Percentiles rank a stretch among this genome's conserved stretches.
These are phyloP conservation scores for Drosophila bifasciata DNA, from an alignment of 1,140 invertebrate genomes.

Conservation along the genomic window DNA sequence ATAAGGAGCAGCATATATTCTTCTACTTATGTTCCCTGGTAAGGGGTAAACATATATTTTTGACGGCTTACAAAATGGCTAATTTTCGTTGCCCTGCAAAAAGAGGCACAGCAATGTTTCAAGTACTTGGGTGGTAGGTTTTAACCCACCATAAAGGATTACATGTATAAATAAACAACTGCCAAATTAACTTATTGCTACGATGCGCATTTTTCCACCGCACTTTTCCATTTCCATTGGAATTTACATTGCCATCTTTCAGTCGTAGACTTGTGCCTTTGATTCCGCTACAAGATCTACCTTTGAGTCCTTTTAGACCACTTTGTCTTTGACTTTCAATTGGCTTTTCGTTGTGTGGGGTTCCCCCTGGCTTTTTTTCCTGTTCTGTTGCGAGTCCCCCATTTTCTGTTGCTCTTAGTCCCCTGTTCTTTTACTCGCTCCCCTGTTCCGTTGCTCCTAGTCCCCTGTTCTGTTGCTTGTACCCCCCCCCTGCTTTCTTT, in stretches of 20 bases:
- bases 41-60: no score
- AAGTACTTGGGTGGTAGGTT: not conserved
- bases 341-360: no score
- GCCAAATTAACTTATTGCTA: constrained; percentile 20
- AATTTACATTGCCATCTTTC: not conserved
- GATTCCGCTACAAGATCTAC: no score
- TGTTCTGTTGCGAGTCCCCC: constrained; percentile 16
- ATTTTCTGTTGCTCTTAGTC: constrained; percentile 16
- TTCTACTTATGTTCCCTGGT: no score
- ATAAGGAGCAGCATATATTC: no score
- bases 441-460: no score
- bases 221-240: not conserved
- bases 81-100: no score
- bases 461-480: constrained; percentile 20
- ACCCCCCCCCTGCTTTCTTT: constrained; percentile 8
- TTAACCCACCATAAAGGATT: constrained; percentile 11
- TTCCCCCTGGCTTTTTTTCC: not conserved
- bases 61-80: no score
- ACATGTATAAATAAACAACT: constrained; percentile 25
- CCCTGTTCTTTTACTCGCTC: no score
- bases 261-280: no score
- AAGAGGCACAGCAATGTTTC: not conserved
- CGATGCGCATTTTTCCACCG: not conserved
- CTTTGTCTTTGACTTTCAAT: constrained; percentile 29
- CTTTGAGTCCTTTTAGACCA: not conserved